phyloP scores from a whole-genome alignment of 2,113 vertebrate species.

The mouse (Mus musculus) region GRCm39 chr1:151595501-151596000 shows the following conservation, averaged over 20 bases:
- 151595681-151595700: constrained; percentile 16
- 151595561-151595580: not conserved
- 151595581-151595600: not conserved
- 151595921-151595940: constrained; percentile 40
- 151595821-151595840: not conserved
- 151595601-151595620: fast-evolving
- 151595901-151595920: constrained; percentile 35
- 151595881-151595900: constrained; percentile 2
- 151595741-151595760: constrained; percentile 23
- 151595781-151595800: not conserved
- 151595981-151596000: not conserved
- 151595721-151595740: constrained; percentile 19
- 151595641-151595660: constrained; percentile 21
- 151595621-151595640: not conserved
- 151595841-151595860: not conserved
- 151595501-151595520: not conserved
- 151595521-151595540: not conserved
- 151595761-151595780: not conserved
- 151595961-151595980: constrained; percentile 8
- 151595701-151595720: constrained; percentile 7
- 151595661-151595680: constrained; percentile 8
- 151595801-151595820: not conserved
- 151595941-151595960: constrained; percentile 2
- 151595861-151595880: not conserved
- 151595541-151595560: not conserved